Conservation (phyloP, 1,140 invertebrate genomes). For the Mizuhopecten yessoensis region DNA sequence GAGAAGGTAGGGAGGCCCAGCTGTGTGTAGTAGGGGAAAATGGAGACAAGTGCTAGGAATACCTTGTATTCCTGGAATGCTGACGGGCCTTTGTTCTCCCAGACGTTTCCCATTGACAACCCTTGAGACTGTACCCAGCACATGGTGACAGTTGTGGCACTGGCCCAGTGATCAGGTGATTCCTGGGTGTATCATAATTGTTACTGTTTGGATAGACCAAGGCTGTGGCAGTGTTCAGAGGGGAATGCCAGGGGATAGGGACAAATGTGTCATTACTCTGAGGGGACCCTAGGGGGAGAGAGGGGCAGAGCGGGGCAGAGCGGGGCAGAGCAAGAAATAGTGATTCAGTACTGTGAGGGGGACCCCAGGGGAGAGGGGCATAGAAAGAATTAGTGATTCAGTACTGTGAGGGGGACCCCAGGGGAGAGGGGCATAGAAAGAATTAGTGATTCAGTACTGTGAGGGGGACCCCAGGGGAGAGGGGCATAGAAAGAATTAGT, state of each 20-base stretch:
- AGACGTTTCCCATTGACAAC: conserved; percentile 37
- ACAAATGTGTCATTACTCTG: neutral
- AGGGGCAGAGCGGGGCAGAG: too few relatives aligned
- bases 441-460: too few relatives aligned
- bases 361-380: too few relatives aligned
- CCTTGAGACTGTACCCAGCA: neutral
- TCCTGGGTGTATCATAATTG: neutral
- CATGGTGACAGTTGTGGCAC: conserved; percentile 23
- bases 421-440: too few relatives aligned
- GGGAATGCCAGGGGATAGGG: neutral
- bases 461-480: too few relatives aligned
- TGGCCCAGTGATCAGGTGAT: conserved; percentile 15
- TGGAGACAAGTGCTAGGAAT: neutral
- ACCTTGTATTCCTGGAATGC: neutral
- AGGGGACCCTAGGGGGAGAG: too few relatives aligned
- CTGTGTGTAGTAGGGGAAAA: neutral
- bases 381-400: too few relatives aligned
- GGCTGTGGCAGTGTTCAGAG: neutral
- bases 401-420: too few relatives aligned
- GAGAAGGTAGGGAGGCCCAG: neutral
- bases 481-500: too few relatives aligned
- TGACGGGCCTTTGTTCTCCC: conserved; percentile 13
- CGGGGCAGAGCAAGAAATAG: too few relatives aligned
- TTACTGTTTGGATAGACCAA: neutral
- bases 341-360: too few relatives aligned